Evolutionary conservation across 1,140 invertebrate species (phyloP), one percentile per base, ranked within the genome.

Genomic region (Anadara kagoshimensis): DNA sequence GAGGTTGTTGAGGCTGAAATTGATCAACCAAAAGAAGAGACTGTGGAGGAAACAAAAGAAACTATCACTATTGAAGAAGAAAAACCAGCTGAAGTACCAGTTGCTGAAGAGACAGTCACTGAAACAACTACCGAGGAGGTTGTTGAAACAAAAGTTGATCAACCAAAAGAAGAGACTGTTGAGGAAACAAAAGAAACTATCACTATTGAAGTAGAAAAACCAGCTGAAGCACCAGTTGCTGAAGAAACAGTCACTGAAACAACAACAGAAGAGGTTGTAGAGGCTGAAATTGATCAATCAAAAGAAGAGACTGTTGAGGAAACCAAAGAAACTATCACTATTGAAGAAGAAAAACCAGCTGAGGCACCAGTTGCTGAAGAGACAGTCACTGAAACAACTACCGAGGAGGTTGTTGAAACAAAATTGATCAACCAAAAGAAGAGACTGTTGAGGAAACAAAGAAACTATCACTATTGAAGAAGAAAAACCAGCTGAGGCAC

Each of bases 131-230:
- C 29, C 7, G 29, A 36, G 29, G 29, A 36, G 7, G 29, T 36
- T 36, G 29, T 36, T 36, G 29, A 36, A 7, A 36, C 29, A 36
- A 7, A 36, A 36, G 29, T 36, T 36, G 29, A 36, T 36, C 29
- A 36, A 36, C 7, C 29, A 36, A 36, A 36, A 36, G 29, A 36
- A 36, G 29, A 36, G 7, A 36, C 29, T 3, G 7, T 36, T 36
- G 29, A 36, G 29, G 29, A 36, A 36, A 36, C 29, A 36, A 36
- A 36, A 36, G 29, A 36, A 68, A 56, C 47, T 64, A n/a, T 43
- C 61, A 20, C 61, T 62, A 66, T 72, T 62, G 65, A 71, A 62
- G 76, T 67, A 63, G 41, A 16, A 7, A 57, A 51, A 58, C 41
- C 64, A 29, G 72, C 67, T 53, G 76, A 78, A 26, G 16, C 18